These are phyloP conservation scores for Speoplatyrhinus poulsoni DNA, from an alignment of 2,113 vertebrate genomes.

Conservation along the genomic window DNA sequence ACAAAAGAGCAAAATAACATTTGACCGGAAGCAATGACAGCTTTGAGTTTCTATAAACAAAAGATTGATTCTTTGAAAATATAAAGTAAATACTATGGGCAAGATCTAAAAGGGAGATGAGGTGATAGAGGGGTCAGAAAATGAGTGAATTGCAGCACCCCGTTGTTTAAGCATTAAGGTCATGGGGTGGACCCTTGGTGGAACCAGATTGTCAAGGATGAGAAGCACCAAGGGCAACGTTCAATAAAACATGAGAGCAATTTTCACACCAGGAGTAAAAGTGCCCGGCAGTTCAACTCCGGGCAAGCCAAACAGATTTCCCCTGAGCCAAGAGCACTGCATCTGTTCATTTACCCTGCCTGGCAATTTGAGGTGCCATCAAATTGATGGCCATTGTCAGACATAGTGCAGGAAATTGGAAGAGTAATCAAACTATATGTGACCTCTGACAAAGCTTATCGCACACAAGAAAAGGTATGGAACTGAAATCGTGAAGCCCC, in stretches of 20 bases:
- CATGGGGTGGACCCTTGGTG: constrained; percentile 55
- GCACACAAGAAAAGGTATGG: constrained; percentile 54
- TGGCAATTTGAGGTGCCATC: constrained; percentile 51
- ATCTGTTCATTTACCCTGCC: constrained; percentile 55
- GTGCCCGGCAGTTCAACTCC: constrained; percentile 51
- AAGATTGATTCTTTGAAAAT: constrained; percentile 50
- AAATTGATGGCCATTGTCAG: constrained; percentile 54
- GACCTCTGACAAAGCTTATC: constrained; percentile 71
- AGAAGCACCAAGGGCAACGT: constrained; percentile 61
- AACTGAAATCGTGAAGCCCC: constrained; percentile 58
- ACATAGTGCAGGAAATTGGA: constrained; percentile 67
- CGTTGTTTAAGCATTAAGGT: constrained; percentile 66
- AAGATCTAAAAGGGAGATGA: constrained; percentile 54
- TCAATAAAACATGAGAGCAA: constrained; percentile 78
- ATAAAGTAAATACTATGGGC: constrained; percentile 39
- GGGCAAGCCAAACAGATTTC: constrained; percentile 71
- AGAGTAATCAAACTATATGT: constrained; percentile 61
- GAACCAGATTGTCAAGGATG: constrained; percentile 71
- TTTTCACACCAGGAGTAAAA: constrained; percentile 70
- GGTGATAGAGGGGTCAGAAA: constrained; percentile 64
- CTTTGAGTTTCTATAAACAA: not conserved
- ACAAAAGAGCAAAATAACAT: constrained; percentile 40
- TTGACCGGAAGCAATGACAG: not conserved
- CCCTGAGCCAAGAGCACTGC: constrained; percentile 60
- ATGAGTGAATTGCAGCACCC: constrained; percentile 60